Evolutionary conservation across 2,888 invertebrate genomes (phyloP), one percentile per base, ranked within the genome.

Genomic region (Tetragonisca angustula): DNA sequence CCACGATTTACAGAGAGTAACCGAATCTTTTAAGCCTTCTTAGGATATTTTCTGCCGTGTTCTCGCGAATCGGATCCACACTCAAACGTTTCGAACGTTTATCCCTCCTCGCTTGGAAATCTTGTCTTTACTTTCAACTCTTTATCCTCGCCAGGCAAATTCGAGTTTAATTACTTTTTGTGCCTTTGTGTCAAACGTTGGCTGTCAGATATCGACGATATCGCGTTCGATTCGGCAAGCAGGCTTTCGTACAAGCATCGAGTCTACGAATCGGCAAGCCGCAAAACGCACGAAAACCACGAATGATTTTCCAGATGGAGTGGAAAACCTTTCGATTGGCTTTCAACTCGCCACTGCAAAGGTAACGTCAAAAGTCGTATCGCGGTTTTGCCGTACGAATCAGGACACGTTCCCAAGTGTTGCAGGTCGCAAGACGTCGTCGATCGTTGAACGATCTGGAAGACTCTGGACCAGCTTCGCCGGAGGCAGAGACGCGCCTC

Each of bases 41-140:
- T 75, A 79, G 62, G 65, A 71, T 68, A 64, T 80, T 82, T 79
- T 72, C 52, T 82, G 80, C 79, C 83, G 73, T 79, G 80, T 87
- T 72, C 36, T 43, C 36, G 76, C 70, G 75, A 87, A 79, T 85
- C 75, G 81, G 68, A 77, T 84, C 72, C 69, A 69, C 72, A 54
- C 74, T 43, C 36, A n/a, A 43, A 43, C 36, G 36, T 9, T 43
- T 9, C 36, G 36, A 43, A 43, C 36, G 36, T 43, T 43, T 43
- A 43, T 43, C 36, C 36, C 36, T 43, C 36, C 36, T 43, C 36
- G 9, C 36, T 43, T 9, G 36, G 36, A 43, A 43, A 43, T 43
- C 36, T 43, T 43, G 9, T 9, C 36, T 43, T 9, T 43, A 43
- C 9, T 43, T 43, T 43, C 36, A 9, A 43, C 36, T 43, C 36